Conservation (phyloP, 2,113 vertebrate species). For the Bambusicola thoracicus region DNA sequence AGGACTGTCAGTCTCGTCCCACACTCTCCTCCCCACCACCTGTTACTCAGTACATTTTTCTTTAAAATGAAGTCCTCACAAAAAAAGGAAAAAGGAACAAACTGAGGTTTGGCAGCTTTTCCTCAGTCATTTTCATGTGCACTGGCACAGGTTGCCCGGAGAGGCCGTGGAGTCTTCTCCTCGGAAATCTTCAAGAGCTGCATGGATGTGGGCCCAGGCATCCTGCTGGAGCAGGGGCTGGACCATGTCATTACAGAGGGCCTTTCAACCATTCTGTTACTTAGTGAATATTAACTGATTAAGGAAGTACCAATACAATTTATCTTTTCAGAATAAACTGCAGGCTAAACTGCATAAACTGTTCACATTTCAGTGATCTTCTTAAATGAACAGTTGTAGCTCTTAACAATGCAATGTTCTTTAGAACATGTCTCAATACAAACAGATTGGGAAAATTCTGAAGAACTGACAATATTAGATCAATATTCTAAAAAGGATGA, state of each 20-base stretch:
- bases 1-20: background rate
- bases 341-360: background rate
- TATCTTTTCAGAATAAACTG: background rate
- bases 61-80: background rate
- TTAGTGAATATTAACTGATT: background rate
- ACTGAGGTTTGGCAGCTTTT: background rate
- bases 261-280: background rate
- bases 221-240: background rate
- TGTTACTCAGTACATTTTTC: background rate
- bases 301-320: background rate
- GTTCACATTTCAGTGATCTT: background rate
- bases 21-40: background rate
- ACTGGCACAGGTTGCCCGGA: background rate
- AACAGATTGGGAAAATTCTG: background rate
- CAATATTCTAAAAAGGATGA: constrained; percentile 38
- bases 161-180: background rate
- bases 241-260: background rate
- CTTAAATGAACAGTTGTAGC: background rate
- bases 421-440: background rate
- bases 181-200: background rate
- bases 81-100: background rate
- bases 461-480: background rate
- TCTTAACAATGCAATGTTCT: background rate
- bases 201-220: background rate
- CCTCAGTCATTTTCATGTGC: background rate